Evolutionary conservation across 1,140 invertebrate genomes (phyloP).

Genomic region (Rhagoletis pomonella): DNA sequence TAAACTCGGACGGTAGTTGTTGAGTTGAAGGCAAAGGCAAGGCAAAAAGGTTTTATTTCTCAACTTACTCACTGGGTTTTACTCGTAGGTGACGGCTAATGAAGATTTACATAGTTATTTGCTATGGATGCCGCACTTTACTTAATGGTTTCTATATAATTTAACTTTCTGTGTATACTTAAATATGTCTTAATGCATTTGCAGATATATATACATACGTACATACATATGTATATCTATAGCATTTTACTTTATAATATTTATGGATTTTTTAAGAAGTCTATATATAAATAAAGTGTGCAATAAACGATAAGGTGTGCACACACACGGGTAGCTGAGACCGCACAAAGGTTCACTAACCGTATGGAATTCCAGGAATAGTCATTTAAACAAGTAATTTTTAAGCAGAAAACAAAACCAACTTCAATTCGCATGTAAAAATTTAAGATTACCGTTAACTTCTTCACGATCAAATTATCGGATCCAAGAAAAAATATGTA

Average conservation of each 20-base stretch:
- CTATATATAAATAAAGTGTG: no score
- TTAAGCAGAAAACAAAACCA: no score
- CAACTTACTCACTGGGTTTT: neutral
- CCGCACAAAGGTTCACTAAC: neutral
- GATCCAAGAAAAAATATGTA: no score
- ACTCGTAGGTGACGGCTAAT: neutral
- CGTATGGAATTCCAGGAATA: conserved; percentile 31
- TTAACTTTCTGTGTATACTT: neutral
- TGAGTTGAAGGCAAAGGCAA: neutral
- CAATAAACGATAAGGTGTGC: no score
- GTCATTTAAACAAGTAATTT: neutral
- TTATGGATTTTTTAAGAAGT: no score
- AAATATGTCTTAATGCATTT: no score
- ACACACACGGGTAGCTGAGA: neutral
- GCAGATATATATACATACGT: no score
- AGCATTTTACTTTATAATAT: no score
- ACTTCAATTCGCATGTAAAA: no score
- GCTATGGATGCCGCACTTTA: neutral
- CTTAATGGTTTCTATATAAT: neutral
- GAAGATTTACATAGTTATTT: conserved; percentile 22
- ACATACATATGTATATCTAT: no score
- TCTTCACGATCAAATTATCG: no score
- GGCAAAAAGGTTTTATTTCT: neutral
- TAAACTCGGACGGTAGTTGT: neutral
- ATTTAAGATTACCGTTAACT: no score